These are phyloP conservation scores for Bergia sp. DNA, from an alignment of 92 coral and sea anemone species.

Conservation along the genomic window DNA sequence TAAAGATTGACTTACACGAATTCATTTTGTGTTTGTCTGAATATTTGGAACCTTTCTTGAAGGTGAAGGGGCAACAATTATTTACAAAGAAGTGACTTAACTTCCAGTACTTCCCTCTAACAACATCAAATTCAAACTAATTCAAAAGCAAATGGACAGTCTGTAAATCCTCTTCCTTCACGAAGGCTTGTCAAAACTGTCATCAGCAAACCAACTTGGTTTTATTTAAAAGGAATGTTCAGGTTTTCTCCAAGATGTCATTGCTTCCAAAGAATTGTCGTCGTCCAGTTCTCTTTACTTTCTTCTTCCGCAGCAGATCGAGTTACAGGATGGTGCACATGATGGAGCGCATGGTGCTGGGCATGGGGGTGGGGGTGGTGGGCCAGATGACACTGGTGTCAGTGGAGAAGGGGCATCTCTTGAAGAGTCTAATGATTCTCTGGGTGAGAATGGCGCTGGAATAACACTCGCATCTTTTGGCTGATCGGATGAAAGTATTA, in stretches of 20 bases:
- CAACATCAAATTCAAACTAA: constrained; percentile 7
- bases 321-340: constrained; percentile 42
- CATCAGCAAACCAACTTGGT: constrained; percentile 45
- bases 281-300: neutral
- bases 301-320: constrained; percentile 30
- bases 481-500: too few relatives aligned
- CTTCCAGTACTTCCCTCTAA: constrained; percentile 5
- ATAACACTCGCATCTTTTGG: too few relatives aligned
- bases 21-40: constrained; percentile 2
- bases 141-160: constrained; percentile 12
- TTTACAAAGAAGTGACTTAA: constrained; percentile 58
- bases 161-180: constrained; percentile 2
- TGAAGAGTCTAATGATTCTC: neutral
- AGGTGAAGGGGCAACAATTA: constrained; percentile 53
- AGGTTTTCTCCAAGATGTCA: constrained; percentile 23
- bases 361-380: constrained; percentile 31
- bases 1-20: constrained; percentile 18
- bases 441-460: too few relatives aligned
- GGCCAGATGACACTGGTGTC: neutral
- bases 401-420: neutral
- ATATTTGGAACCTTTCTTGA: neutral
- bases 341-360: constrained; percentile 61
- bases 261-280: constrained; percentile 30
- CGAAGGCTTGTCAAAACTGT: constrained; percentile 21
- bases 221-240: neutral